Percentiles rank a stretch among this genome's conserved stretches.
Conservation (phyloP, 2,888 invertebrate genomes). For the Luperina nickerlii region DNA sequence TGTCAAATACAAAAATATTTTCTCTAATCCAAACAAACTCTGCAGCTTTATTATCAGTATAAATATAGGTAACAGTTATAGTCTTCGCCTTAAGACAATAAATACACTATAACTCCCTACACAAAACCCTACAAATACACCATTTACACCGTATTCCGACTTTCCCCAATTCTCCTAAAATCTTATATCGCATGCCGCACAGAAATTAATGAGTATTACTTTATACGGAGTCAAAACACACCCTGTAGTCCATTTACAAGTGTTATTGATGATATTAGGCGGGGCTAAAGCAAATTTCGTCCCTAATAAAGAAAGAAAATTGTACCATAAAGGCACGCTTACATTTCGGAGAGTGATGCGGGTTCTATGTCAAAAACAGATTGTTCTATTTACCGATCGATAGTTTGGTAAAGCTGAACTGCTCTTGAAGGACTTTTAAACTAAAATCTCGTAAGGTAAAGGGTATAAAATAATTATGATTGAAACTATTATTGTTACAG, state of each 20-base stretch:
- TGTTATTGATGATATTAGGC: slow-evolving; percentile 82
- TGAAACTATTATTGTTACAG: too few species aligned
- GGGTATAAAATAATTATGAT: background rate
- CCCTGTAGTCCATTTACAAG: slow-evolving; percentile 79
- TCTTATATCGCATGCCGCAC: slow-evolving; percentile 78
- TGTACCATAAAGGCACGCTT: slow-evolving; percentile 30
- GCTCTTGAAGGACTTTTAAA: background rate
- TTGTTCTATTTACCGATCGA: background rate
- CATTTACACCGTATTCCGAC: slow-evolving; percentile 41
- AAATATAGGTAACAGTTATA: too few species aligned
- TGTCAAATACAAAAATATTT: background rate
- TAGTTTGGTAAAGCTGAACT: background rate
- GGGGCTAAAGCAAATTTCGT: slow-evolving; percentile 68
- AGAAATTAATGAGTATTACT: slow-evolving; percentile 80
- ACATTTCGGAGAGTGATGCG: slow-evolving; percentile 19
- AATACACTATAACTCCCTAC: background rate
- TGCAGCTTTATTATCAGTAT: background rate
- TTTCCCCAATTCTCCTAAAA: slow-evolving; percentile 59
- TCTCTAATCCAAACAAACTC: background rate
- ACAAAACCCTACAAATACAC: slow-evolving; percentile 11
- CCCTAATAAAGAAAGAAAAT: slow-evolving; percentile 62
- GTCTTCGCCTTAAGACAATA: background rate
- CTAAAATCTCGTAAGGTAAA: background rate
- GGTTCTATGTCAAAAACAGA: slow-evolving; percentile 4
- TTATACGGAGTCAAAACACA: slow-evolving; percentile 79